Conservation (phyloP, 2,113 vertebrate genomes). For the Chaetodon trifascialis region DNA sequence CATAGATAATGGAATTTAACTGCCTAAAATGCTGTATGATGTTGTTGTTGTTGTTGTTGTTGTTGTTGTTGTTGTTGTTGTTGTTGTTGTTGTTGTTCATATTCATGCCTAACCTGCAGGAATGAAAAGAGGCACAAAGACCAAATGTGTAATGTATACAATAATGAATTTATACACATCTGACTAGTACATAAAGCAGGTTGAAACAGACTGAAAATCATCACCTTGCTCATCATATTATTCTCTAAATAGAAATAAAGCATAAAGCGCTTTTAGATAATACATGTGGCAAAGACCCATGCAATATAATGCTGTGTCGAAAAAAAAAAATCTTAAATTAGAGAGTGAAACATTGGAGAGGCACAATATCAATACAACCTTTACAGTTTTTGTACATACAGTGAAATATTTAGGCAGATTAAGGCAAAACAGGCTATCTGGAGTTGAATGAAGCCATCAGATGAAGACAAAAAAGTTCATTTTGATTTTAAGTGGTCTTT, state of each 20-base stretch:
- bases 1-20: slow-evolving; percentile 13
- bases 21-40: neutral
- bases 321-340: slow-evolving; percentile 57
- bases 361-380: slow-evolving; percentile 75
- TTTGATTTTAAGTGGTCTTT: slow-evolving; percentile 28
- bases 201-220: slow-evolving; percentile 34
- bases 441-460: slow-evolving; percentile 45
- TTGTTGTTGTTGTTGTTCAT: no score
- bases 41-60: no score
- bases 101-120: slow-evolving; percentile 9
- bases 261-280: slow-evolving; percentile 40
- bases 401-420: slow-evolving; percentile 65
- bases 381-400: slow-evolving; percentile 64
- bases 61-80: no score
- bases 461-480: slow-evolving; percentile 12
- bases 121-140: slow-evolving; percentile 48
- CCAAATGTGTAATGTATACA: slow-evolving; percentile 24
- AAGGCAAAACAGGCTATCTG: slow-evolving; percentile 76
- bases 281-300: slow-evolving; percentile 40
- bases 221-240: slow-evolving; percentile 52
- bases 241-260: slow-evolving; percentile 43
- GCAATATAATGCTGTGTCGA: slow-evolving; percentile 27
- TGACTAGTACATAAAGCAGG: slow-evolving; percentile 46
- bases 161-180: slow-evolving; percentile 52
- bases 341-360: slow-evolving; percentile 68